These are phyloP conservation scores for Tetrapedia diversipes DNA, from an alignment of 2,888 invertebrate genomes.

Conservation along the genomic window DNA sequence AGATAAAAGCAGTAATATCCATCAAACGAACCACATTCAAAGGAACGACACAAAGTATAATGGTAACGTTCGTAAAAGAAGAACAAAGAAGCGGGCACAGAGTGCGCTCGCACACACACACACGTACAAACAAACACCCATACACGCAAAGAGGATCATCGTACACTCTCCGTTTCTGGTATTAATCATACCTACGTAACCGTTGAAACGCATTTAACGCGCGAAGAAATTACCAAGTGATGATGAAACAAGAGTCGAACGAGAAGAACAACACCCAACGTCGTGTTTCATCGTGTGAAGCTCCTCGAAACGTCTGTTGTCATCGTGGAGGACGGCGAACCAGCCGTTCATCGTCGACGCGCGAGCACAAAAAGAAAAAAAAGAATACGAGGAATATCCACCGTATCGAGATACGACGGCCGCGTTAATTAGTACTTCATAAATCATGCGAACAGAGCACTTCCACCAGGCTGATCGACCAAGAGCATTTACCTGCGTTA, in stretches of 20 bases:
- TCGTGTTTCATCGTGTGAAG: slow-evolving; percentile 14
- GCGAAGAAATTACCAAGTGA: slow-evolving; percentile 19
- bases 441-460: slow-evolving; percentile 70
- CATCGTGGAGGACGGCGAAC: slow-evolving; percentile 39
- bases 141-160: background rate
- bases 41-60: too few species aligned
- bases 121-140: too few species aligned
- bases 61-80: too few species aligned
- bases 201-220: background rate
- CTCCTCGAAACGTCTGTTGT: slow-evolving; percentile 30
- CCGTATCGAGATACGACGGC: slow-evolving; percentile 58
- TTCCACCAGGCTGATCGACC: slow-evolving; percentile 68
- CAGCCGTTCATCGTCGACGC: slow-evolving; percentile 43
- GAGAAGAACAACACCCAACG: slow-evolving; percentile 6
- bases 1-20: background rate
- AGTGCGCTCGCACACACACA: too few species aligned
- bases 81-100: background rate
- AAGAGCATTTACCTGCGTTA: slow-evolving; percentile 61
- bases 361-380: slow-evolving; percentile 25
- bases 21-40: too few species aligned
- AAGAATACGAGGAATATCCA: slow-evolving; percentile 43
- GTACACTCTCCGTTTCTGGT: background rate
- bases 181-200: slow-evolving; percentile 16
- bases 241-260: slow-evolving; percentile 1
- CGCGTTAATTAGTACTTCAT: slow-evolving; percentile 70